Evolutionary conservation across 2,797 vertebrate species (phyloP), one percentile per base, ranked within the genome.

Genomic region (Dendrocincla tyrannina): DNA sequence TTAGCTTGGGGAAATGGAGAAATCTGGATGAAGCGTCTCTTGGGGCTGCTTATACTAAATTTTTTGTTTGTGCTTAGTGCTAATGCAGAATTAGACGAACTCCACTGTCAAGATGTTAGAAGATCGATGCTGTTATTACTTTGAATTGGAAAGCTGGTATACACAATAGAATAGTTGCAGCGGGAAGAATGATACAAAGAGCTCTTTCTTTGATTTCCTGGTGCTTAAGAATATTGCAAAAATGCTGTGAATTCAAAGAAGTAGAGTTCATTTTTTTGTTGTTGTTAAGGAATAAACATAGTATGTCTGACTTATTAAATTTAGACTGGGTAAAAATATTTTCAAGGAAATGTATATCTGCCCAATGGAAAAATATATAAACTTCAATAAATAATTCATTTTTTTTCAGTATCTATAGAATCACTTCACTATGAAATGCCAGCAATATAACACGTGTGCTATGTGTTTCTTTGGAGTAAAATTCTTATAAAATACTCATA

Each of bases 81-180:
- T 86, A 97, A 96, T 95, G 91, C 64, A 88, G 90, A 97, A 94
- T 87, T 90, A 96, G 94, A 95, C 8, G 64, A 93, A 95, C 77
- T 94, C 78, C 46, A 55, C 85, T 95, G 96, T 95, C 95, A 96
- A 87, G 92, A 96, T 95, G 91, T 82, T 85, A 86, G 79, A 95
- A 97, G 96, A 97, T 96, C 75, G 1, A 97, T 96, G 94, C 50
- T 93, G 94, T 95, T 96, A 96, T 96, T 95, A 92, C 94, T 95
- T 81, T 70, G 85, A 95, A 91, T 96, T 96, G 85, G 96, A 93
- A 94, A 89, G 56, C 67, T 91, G 89, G 78, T 89, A 33, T 78
- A 91, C 63, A 89, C 83, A 95, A 93, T 33, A 93, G 56, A 94
- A 49, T 28, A 95, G 94, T 87, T 16, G 2, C 64, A 70, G 62